These are phyloP conservation scores for Gymnopithys bicolor DNA, from an alignment of 2,797 vertebrate genomes.

Conservation along the genomic window DNA sequence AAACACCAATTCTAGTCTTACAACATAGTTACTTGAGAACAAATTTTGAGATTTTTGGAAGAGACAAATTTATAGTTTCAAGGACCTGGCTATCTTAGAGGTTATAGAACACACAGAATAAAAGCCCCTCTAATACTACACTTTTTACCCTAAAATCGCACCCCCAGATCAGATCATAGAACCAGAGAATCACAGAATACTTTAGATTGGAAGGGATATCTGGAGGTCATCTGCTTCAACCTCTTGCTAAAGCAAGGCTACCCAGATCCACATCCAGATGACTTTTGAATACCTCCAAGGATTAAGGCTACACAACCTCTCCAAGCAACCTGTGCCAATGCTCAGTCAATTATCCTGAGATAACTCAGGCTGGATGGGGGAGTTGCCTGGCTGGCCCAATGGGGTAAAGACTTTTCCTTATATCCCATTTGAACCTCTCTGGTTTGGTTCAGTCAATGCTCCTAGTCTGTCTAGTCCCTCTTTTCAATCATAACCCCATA, in stretches of 20 bases:
- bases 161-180: background rate
- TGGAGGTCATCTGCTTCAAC: background rate
- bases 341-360: background rate
- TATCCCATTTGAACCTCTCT: background rate
- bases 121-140: background rate
- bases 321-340: background rate
- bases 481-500: background rate
- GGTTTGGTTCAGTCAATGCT: background rate
- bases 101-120: background rate
- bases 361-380: rapidly evolving
- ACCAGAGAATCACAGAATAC: background rate
- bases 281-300: background rate
- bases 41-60: background rate
- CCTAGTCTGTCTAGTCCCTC: background rate
- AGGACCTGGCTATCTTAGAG: background rate
- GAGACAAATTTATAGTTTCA: background rate
- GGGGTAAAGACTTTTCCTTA: background rate
- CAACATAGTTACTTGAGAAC: background rate
- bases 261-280: background rate
- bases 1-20: background rate
- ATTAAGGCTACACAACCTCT: background rate
- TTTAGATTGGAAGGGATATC: background rate
- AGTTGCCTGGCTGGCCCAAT: rapidly evolving
- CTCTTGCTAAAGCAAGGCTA: background rate
- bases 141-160: background rate